Conservation (phyloP, 2,113 vertebrate genomes). For the Peromyscus polionotus region DNA sequence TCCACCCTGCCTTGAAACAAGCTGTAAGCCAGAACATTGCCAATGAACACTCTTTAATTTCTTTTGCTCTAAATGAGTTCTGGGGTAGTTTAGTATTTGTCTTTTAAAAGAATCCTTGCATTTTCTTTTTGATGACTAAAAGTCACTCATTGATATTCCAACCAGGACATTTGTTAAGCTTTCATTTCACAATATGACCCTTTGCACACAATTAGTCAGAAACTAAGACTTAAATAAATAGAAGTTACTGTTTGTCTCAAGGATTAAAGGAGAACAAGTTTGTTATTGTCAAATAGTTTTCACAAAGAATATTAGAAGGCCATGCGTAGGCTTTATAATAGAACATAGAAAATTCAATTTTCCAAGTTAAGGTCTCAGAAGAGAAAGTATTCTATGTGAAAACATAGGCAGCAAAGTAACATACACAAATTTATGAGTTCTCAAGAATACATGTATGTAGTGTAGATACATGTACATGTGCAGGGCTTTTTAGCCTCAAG, state of each 20-base stretch:
- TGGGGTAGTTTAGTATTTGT: conserved; percentile 63
- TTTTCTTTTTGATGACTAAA: conserved; percentile 72
- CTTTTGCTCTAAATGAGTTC: conserved; percentile 61
- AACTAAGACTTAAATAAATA: conserved; percentile 84
- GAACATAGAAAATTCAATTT: conserved; percentile 69
- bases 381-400: conserved; percentile 44
- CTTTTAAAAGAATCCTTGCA: conserved; percentile 69
- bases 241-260: conserved; percentile 82
- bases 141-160: conserved; percentile 83
- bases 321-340: conserved; percentile 60
- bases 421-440: conserved; percentile 33
- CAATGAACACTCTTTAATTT: conserved; percentile 40
- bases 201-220: conserved; percentile 82
- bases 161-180: conserved; percentile 80
- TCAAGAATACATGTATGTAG: not conserved
- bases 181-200: conserved; percentile 81
- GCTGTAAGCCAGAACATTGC: not conserved
- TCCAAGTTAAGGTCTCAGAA: conserved; percentile 58
- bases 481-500: not conserved
- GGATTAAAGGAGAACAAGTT: conserved; percentile 82
- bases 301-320: conserved; percentile 80
- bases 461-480: not conserved
- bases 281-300: conserved; percentile 81
- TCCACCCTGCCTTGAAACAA: not conserved
- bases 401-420: not conserved